These are phyloP conservation scores for Saturnia pavonia DNA, from an alignment of 2,888 invertebrate genomes.

Conservation along the genomic window DNA sequence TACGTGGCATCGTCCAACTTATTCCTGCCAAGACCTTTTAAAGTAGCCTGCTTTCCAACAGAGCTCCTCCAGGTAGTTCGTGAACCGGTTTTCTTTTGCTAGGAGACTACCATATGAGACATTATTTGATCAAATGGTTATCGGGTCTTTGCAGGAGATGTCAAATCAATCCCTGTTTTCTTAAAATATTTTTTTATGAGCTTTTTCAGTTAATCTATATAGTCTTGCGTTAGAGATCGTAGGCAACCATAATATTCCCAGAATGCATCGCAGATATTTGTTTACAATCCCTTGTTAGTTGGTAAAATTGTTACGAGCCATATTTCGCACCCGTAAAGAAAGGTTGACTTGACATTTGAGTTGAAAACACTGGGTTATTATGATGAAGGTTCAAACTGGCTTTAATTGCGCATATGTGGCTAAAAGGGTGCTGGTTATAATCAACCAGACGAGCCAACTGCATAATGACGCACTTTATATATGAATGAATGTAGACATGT, in stretches of 20 bases:
- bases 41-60: background rate
- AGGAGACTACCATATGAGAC: background rate
- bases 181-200: no score
- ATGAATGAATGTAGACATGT: background rate
- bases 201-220: no score
- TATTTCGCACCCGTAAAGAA: no score
- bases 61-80: no score
- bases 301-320: no score
- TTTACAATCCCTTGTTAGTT: no score
- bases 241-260: no score
- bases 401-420: no score
- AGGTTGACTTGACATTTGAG: no score
- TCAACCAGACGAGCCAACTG: background rate
- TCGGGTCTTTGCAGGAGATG: background rate
- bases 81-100: background rate
- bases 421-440: background rate
- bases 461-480: background rate
- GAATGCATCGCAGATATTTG: no score
- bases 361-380: background rate
- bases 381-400: background rate
- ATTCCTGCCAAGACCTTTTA: background rate
- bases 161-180: background rate
- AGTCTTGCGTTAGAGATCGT: no score
- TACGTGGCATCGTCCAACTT: background rate
- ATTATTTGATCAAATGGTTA: background rate